Evolutionary conservation across 2,888 invertebrate genomes (phyloP).

Genomic region (Eustalomyia histrio): DNA sequence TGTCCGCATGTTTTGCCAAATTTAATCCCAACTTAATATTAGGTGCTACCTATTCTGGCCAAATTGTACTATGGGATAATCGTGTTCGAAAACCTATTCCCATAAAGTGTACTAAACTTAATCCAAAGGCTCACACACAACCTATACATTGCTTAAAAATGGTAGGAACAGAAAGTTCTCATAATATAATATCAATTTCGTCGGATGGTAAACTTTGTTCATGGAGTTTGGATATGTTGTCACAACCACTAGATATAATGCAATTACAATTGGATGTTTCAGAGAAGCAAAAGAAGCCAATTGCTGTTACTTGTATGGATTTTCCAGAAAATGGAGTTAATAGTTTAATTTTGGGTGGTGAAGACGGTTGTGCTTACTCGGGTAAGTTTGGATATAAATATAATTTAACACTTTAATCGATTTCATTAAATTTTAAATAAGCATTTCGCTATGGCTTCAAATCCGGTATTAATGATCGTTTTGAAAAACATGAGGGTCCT

Average conservation of each 20-base stretch:
- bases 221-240: conserved; percentile 99
- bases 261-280: conserved; percentile 86
- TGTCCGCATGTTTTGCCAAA: conserved; percentile 94
- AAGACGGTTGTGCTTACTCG: conserved; percentile 96
- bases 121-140: conserved; percentile 97
- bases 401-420: too few relatives aligned
- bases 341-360: conserved; percentile 97
- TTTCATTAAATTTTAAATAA: conserved; percentile 66
- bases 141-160: conserved; percentile 97
- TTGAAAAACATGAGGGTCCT: conserved; percentile 96
- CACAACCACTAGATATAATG: conserved; percentile 95
- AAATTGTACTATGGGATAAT: conserved; percentile 99
- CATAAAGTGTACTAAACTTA: conserved; percentile 95
- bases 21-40: conserved; percentile 99
- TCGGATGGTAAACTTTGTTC: conserved; percentile 99
- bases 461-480: conserved; percentile 93
- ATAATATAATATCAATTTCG: conserved; percentile 98
- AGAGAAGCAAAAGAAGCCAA: conserved; percentile 90
- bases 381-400: conserved; percentile 79
- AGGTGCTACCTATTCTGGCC: conserved; percentile 99
- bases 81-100: conserved; percentile 98
- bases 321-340: conserved; percentile 97
- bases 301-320: conserved; percentile 93
- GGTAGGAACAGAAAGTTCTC: conserved; percentile 98
- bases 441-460: conserved; percentile 96